A percentile compares a stretch with the other conserved stretches of the same genome.
phyloP scores from a whole-genome alignment of 1,140 invertebrate species.

The Epicauta chinensis region DNA sequence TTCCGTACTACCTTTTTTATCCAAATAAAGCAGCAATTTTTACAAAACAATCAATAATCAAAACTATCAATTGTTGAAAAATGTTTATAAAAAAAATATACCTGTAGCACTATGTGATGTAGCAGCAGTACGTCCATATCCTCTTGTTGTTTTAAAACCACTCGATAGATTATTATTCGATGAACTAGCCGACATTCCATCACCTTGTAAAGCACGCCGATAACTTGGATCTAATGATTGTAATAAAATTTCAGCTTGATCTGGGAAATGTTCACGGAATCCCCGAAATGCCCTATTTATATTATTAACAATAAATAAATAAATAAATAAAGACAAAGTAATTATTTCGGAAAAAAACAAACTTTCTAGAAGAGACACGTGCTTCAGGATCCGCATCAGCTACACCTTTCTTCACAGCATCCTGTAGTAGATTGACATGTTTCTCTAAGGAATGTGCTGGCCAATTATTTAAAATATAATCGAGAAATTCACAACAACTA shows the following conservation, averaged over 20 bases:
- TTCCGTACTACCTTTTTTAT: conserved; percentile 49
- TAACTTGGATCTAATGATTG: conserved; percentile 76
- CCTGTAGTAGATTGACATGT: conserved; percentile 69
- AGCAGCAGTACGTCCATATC: conserved; percentile 23
- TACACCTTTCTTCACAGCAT: conserved; percentile 83
- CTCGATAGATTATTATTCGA: conserved; percentile 48
- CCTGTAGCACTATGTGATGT: conserved; percentile 30
- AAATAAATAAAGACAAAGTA: neutral
- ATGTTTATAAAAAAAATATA: conserved; percentile 7
- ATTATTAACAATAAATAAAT: conserved; percentile 5
- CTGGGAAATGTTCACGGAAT: conserved; percentile 86
- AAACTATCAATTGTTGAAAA: too few relatives aligned
- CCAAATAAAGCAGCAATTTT: conserved; percentile 24
- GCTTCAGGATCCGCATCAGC: conserved; percentile 89
- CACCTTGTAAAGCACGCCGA: conserved; percentile 72
- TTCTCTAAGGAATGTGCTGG: conserved; percentile 73
- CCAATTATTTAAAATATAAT: conserved; percentile 81
- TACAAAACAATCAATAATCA: conserved; percentile 4
- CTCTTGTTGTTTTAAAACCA: conserved; percentile 27
- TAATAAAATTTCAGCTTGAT: conserved; percentile 80
- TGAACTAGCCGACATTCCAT: conserved; percentile 47
- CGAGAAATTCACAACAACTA: conserved; percentile 76
- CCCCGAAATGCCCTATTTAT: conserved; percentile 77
- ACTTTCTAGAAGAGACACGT: conserved; percentile 66
- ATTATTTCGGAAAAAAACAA: conserved; percentile 37